Evolutionary conservation across 2,888 invertebrate species (phyloP).

Genomic region (Diadromus collaris): DNA sequence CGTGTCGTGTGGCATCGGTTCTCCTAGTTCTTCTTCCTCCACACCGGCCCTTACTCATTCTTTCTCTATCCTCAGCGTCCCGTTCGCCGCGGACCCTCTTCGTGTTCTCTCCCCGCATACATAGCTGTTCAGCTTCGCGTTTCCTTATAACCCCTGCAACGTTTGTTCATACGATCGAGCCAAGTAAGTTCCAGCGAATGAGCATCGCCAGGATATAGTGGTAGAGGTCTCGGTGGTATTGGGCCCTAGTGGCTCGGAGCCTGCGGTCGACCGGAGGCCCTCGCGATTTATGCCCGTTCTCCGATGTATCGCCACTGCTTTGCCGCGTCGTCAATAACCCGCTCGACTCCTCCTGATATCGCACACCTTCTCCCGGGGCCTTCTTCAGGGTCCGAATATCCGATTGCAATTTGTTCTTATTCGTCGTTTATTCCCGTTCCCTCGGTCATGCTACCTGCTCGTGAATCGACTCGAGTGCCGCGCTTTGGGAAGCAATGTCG

Average conservation of each 20-base stretch:
- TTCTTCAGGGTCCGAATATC: constrained; percentile 74
- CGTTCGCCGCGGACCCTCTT: constrained; percentile 34
- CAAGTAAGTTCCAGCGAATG: constrained; percentile 48
- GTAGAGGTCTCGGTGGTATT: constrained; percentile 28
- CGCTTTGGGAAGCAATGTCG: constrained; percentile 10
- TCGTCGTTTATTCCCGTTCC: constrained; percentile 62
- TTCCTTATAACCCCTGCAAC: constrained; percentile 43
- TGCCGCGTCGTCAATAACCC: constrained; percentile 74
- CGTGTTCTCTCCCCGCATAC: constrained; percentile 25
- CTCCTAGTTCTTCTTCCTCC: constrained; percentile 54
- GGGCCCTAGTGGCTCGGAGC: constrained; percentile 32
- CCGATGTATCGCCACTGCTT: constrained; percentile 73
- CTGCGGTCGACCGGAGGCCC: constrained; percentile 47
- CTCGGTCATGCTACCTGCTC: constrained; percentile 23
- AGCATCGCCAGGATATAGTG: constrained; percentile 47
- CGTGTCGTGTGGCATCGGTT: constrained; percentile 43
- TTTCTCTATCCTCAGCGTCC: constrained; percentile 20
- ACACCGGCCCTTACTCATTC: constrained; percentile 36
- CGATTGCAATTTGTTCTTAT: constrained; percentile 76
- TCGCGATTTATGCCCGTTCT: constrained; percentile 72
- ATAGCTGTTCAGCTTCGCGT: constrained; percentile 17
- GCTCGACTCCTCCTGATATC: constrained; percentile 67
- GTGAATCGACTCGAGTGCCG: constrained; percentile 41
- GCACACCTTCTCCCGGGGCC: constrained; percentile 69
- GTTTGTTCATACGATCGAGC: constrained; percentile 36